Base-by-base conservation (phyloP, 53 echinoderm and acorn worm genomes). In the Astropecten irregularis region DNA sequence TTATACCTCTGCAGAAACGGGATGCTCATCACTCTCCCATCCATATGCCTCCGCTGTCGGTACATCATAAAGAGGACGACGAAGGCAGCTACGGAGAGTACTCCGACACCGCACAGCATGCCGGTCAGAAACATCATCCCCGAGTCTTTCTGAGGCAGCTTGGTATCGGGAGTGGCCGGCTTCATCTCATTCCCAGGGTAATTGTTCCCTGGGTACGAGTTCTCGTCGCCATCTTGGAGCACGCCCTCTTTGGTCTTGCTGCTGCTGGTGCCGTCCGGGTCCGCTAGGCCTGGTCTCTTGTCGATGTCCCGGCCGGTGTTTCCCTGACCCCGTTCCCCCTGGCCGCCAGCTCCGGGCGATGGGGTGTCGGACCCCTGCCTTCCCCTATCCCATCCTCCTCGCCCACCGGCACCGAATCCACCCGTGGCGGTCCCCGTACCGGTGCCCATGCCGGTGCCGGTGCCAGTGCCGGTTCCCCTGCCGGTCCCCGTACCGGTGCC, bases 101-200 rank as follows among this genome's bases (percentile, higher is more conserved):
- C 79, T 29, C 61, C 79, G 4, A 61, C 79, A 15, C 79, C 79
- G 44, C 79, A 79, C 9, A 79, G 14, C 79, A 79, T 62, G 9
- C 79, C 79, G 22, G 79, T 79, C 63, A 79, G 46, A 31, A 79
- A 79, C 79, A 79, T 79, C 79, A 79, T 62, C 31, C 63, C 63
- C 8, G 79, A 47, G 57, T 62, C 79, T 2, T 19, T 3, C 35
- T 79, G 44, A 10, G 79, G 79, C 1, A 25, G 58, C 26, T 79
- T 61, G 23, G 23, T 29, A 48, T 79, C 79, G 62, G 79, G 79
- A 14, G 58, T 58, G 8, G 79, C 62, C 25, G 68, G 68, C 9
- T 46, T 4, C 1, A 68, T n/a, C 46, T 68, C 46, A 15, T 36
- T 39, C 22, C 29, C 57, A 26, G 11, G 50, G 18, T 3, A 49